Evolutionary conservation across 2,888 invertebrate genomes (phyloP).

Genomic region (Napeogenes sylphis): DNA sequence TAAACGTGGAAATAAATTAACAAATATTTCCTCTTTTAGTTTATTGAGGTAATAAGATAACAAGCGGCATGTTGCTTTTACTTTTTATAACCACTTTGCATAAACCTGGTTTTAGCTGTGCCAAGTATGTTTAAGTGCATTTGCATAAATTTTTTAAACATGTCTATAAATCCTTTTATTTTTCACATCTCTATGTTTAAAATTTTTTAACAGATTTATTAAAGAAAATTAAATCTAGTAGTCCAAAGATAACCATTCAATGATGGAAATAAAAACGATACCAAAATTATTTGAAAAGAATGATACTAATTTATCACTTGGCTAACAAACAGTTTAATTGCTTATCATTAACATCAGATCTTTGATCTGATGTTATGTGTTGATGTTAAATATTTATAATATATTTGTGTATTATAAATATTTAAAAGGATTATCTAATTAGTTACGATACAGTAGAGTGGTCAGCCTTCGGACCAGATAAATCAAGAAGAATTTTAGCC

Average conservation of each 20-base stretch:
- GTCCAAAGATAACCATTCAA: too few relatives aligned
- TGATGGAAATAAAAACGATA: constrained; percentile 4
- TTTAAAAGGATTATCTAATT: constrained; percentile 46
- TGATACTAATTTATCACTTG: constrained; percentile 53
- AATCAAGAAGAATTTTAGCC: constrained; percentile 80
- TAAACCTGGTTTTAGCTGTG: constrained; percentile 11
- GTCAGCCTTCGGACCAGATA: constrained; percentile 76
- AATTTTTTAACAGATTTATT: too few relatives aligned
- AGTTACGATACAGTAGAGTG: constrained; percentile 68
- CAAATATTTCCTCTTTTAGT: background rate
- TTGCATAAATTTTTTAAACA: background rate
- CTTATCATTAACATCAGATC: constrained; percentile 63
- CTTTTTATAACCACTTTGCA: constrained; percentile 10
- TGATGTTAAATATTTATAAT: too few relatives aligned
- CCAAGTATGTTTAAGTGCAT: constrained; percentile 11
- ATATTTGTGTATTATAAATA: constrained; percentile 42
- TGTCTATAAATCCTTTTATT: too few relatives aligned
- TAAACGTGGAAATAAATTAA: constrained; percentile 7
- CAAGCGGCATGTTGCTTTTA: background rate
- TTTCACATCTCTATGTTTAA: too few relatives aligned
- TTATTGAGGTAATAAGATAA: constrained; percentile 1
- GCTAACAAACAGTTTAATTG: constrained; percentile 61
- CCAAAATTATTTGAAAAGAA: constrained; percentile 49
- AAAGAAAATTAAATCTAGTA: too few relatives aligned
- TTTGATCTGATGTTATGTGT: too few relatives aligned